Evolutionary conservation across 2,113 vertebrate species (phyloP).

Genomic region (Seriola aureovittata): DNA sequence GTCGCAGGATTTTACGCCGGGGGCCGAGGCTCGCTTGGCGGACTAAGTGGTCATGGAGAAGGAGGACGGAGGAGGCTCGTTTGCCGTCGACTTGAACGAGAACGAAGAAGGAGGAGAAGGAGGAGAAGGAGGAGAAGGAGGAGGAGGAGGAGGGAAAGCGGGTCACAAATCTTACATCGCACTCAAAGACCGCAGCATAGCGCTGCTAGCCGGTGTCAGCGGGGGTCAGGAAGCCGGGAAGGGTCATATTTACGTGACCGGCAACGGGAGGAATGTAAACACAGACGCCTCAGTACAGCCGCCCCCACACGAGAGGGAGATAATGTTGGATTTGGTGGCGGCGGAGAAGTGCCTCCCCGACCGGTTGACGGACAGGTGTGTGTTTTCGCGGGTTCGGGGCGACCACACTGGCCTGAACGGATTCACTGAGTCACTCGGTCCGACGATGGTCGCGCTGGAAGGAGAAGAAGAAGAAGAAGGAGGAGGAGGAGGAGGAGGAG

Average conservation of each 20-base stretch:
- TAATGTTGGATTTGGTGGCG: constrained; percentile 58
- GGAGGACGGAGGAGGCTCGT: constrained; percentile 61
- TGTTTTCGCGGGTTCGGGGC: constrained; percentile 39
- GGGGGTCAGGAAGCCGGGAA: constrained; percentile 57
- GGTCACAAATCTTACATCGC: constrained; percentile 22
- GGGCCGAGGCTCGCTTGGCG: constrained; percentile 42
- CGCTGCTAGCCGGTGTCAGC: constrained; percentile 55
- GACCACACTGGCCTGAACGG: constrained; percentile 76
- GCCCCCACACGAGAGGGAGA: not conserved
- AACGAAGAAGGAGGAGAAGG: constrained; percentile 65
- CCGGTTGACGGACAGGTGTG: constrained; percentile 44
- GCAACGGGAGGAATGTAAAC: constrained; percentile 67
- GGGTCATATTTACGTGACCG: constrained; percentile 43
- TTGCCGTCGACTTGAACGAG: constrained; percentile 76
- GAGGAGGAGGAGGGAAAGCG: constrained; percentile 3
- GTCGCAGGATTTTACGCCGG: constrained; percentile 53
- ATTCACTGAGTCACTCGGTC: constrained; percentile 68
- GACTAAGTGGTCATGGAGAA: constrained; percentile 79
- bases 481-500: not conserved
- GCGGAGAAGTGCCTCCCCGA: constrained; percentile 30
- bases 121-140: too few species aligned
- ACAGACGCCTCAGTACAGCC: constrained; percentile 15
- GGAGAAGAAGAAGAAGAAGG: constrained; percentile 14
- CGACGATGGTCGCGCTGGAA: constrained; percentile 19
- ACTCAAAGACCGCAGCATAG: constrained; percentile 39